phyloP scores from a whole-genome alignment of 2,888 invertebrate genomes.

The Hecatera dysodea region DNA sequence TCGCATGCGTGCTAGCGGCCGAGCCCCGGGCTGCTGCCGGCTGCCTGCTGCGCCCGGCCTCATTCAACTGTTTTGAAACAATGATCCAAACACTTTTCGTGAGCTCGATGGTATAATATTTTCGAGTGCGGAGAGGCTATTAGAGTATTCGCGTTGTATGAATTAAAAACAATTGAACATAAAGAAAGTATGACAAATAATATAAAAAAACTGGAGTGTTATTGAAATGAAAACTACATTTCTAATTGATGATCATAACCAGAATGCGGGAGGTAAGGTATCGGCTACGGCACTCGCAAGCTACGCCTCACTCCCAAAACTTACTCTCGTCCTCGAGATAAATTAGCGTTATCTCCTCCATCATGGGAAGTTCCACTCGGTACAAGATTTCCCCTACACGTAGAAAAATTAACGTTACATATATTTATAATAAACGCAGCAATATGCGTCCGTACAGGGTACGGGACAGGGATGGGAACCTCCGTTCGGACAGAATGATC shows the following conservation, averaged over 20 bases:
- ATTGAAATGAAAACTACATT: slow-evolving; percentile 90
- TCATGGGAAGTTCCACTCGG: slow-evolving; percentile 98
- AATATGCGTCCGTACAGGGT: slow-evolving; percentile 68
- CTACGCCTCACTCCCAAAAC: slow-evolving; percentile 92
- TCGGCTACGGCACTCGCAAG: slow-evolving; percentile 92
- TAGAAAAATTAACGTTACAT: slow-evolving; percentile 91
- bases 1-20: slow-evolving; percentile 72
- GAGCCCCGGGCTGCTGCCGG: slow-evolving; percentile 34
- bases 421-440: slow-evolving; percentile 80
- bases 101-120: slow-evolving; percentile 81
- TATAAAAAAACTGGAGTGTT: slow-evolving; percentile 89
- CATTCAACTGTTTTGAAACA: slow-evolving; percentile 71
- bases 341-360: slow-evolving; percentile 98
- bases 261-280: slow-evolving; percentile 91
- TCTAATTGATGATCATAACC: slow-evolving; percentile 91
- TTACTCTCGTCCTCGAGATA: slow-evolving; percentile 97
- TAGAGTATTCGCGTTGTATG: slow-evolving; percentile 87
- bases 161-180: slow-evolving; percentile 85
- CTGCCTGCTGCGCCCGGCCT: slow-evolving; percentile 66
- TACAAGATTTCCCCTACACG: slow-evolving; percentile 96
- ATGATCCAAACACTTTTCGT: slow-evolving; percentile 81
- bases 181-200: slow-evolving; percentile 87
- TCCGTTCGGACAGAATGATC: slow-evolving; percentile 59
- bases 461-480: slow-evolving; percentile 66
- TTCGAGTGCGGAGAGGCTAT: slow-evolving; percentile 88